Base-by-base conservation (phyloP, 2,888 invertebrate genomes). In the Drosophila lacicola region DNA sequence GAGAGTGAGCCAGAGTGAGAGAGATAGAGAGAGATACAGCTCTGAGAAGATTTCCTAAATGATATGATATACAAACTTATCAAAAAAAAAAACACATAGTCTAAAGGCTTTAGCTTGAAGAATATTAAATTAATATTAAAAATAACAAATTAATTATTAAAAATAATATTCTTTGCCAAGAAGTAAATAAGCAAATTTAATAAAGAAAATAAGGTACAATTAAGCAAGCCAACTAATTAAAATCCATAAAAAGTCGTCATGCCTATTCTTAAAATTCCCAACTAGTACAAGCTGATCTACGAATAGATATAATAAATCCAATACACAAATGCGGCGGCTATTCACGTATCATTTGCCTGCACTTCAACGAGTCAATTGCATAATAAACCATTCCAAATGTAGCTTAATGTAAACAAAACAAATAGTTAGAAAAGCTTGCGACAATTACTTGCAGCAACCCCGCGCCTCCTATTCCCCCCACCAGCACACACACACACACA, bases 371-470 rank as follows among this genome's bases (percentile, higher is more conserved):
- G 37, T 29, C 17, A 51, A 60, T 56, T 56, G 41, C 58, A 53
- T 39, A 61, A 53, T 54, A 61, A 56, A 49, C 44, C 46, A 56
- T 45, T 19, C 37, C 25, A 21, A 62, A 50, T 39, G n/a, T 21
- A 37, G 44, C 14, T 37, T 21, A 60, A 56, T 36, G 55, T 65
- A 60, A 76, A 50, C 42, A 74, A 63, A 53, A 25, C 17, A 61
- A 56, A 49, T 53, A 39, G 34, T 34, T 45, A 25, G 13, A 11
- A 42, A 41, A 73, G 73, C 63, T 51, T 39, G 50, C 19, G 9
- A 14, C 46, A 29, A 41, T 50, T 14, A n/a, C 37, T 1, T 29
- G 29, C 29, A 2, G 29, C 29, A 19, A 9, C n/a, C 6, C 6
- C n/a, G 17, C 25, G 9, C 34, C n/a, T 17, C 2, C 17, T 19